phyloP scores from a whole-genome alignment of 2,888 invertebrate genomes.

The Acleris laterana region DNA sequence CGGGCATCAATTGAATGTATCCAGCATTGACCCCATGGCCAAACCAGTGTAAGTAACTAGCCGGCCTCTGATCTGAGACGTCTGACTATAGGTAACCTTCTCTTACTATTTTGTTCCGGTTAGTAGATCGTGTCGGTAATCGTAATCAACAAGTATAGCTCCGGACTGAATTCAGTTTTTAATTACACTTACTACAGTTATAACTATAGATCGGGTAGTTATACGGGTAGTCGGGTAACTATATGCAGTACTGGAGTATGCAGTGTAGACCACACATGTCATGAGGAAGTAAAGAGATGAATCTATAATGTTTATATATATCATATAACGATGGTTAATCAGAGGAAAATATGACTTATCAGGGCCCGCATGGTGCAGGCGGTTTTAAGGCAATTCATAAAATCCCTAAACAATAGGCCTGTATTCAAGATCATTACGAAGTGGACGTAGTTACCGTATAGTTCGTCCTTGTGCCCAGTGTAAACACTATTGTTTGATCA shows the following conservation, averaged over 20 bases:
- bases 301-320: no score
- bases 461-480: conserved; percentile 68
- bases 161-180: conserved; percentile 1
- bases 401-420: conserved; percentile 54
- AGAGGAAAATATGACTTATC: no score
- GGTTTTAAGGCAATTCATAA: conserved; percentile 10
- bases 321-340: no score
- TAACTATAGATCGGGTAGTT: no score
- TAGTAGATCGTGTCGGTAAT: conserved; percentile 41
- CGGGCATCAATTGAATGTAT: conserved; percentile 57
- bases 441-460: conserved; percentile 49
- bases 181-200: no score
- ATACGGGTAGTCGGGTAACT: no score
- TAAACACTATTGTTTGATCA: conserved; percentile 81
- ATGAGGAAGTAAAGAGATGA: no score
- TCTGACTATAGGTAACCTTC: conserved; percentile 40
- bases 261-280: no score
- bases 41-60: conserved; percentile 53
- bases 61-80: conserved; percentile 55
- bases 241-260: no score
- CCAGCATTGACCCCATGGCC: conserved; percentile 68
- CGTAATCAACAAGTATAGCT: conserved; percentile 36
- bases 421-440: conserved; percentile 55
- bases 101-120: conserved; percentile 68
- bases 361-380: no score